Base-by-base conservation (phyloP, 1,140 invertebrate genomes). In the Drosophila sucinea region DNA sequence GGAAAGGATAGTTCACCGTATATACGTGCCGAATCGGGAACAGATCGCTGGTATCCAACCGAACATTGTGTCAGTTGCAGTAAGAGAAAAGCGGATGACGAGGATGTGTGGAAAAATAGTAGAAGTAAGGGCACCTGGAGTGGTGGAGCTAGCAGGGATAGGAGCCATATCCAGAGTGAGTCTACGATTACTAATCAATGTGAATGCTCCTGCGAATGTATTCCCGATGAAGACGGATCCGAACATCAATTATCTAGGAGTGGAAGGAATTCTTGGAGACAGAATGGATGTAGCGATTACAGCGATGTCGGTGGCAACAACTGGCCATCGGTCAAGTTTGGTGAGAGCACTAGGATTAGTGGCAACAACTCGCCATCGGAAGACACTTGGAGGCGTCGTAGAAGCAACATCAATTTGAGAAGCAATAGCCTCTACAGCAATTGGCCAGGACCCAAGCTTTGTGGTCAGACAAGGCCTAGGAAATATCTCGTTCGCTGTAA, bases 1-100 rank as follows among this genome's bases (percentile, higher is more conserved):
- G 4, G 0, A 1, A 33, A 23, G 1, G 17, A 38, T 17, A 25
- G 7, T 25, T 10, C 25, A n/a, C 29, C 17, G 4, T 35, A 27
- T 51, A 51, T 44, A 11, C 60, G 60, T 30, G 35, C 38, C 2
- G 10, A 27, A 40, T 61, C 60, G 3, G 60, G 60, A 7, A 38
- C 25, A 11, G 58, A 60, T 38, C 33, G 27, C n/a, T 40, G 23
- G 17, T 60, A 41, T 41, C 58, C 58, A 35, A 40, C 58, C n/a
- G 35, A 7, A 41, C 11, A 60, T 60, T 60, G 58, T 35, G 23
- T 60, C 8, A n/a, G 17, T 3, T 60, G 58, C 38, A 6, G 7
- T 2, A 11, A 5, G 8, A n/a, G 27, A 4, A 25, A 41, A 1
- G 6, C 33, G 1, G 10, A 25, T 25, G 60, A 61, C 6, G 38